These are phyloP conservation scores for Eristalis arbustorum DNA, from an alignment of 2,888 invertebrate genomes.

Conservation along the genomic window DNA sequence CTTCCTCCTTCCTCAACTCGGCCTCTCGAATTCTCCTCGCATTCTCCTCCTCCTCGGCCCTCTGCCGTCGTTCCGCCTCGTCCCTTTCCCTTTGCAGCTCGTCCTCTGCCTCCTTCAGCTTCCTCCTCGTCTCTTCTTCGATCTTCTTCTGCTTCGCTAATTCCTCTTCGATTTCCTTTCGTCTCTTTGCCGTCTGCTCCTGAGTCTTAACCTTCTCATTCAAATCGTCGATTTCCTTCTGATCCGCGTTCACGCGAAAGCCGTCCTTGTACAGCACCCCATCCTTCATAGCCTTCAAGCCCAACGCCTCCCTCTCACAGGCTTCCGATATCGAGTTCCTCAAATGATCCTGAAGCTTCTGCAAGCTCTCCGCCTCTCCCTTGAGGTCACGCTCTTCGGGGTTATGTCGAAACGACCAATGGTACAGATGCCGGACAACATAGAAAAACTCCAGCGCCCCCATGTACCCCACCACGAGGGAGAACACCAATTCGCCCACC, in stretches of 20 bases:
- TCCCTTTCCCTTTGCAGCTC: constrained; percentile 69
- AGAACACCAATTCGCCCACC: constrained; percentile 89
- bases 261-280: constrained; percentile 78
- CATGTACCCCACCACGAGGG: constrained; percentile 87
- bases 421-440: constrained; percentile 78
- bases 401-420: constrained; percentile 77
- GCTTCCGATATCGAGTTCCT: constrained; percentile 73
- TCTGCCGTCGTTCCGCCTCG: constrained; percentile 8
- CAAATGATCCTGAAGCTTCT: constrained; percentile 75
- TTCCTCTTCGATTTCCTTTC: constrained; percentile 75
- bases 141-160: constrained; percentile 75
- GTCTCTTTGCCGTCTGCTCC: constrained; percentile 64
- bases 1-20: constrained; percentile 58
- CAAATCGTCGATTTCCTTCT: constrained; percentile 70
- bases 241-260: constrained; percentile 76
- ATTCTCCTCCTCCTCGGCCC: constrained; percentile 29
- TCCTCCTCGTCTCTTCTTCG: constrained; percentile 75
- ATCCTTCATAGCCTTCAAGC: constrained; percentile 77
- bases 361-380: constrained; percentile 72
- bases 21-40: constrained; percentile 38
- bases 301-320: constrained; percentile 72
- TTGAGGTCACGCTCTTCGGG: constrained; percentile 63
- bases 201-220: constrained; percentile 65
- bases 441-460: constrained; percentile 84
- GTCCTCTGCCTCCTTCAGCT: constrained; percentile 75